These are phyloP conservation scores for Myotis planiceps DNA, from an alignment of 2,797 vertebrate genomes.

Conservation along the genomic window DNA sequence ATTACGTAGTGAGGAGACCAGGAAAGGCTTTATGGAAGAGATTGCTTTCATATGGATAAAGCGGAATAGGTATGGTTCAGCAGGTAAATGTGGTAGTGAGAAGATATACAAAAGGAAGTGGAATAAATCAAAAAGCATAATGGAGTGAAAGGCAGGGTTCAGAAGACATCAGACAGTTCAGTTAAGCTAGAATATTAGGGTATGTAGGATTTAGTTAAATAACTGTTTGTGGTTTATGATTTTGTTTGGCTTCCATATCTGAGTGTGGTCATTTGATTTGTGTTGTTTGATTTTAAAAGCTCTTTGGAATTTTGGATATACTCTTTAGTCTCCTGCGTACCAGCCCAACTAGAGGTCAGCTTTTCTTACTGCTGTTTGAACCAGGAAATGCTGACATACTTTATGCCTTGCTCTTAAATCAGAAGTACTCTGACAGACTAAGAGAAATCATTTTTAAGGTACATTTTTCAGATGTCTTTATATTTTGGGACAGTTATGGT, in stretches of 20 bases:
- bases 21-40: not conserved
- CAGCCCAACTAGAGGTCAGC: constrained; percentile 93
- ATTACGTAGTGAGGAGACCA: not conserved
- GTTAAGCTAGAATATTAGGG: constrained; percentile 12
- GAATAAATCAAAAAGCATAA: constrained; percentile 2
- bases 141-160: not conserved
- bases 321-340: constrained; percentile 93
- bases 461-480: constrained; percentile 60
- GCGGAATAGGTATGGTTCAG: not conserved
- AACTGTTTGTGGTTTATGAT: not conserved
- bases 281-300: constrained; percentile 86
- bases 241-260: constrained; percentile 39
- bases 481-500: constrained; percentile 17
- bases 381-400: constrained; percentile 95
- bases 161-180: not conserved
- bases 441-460: constrained; percentile 97
- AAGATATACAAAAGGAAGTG: not conserved
- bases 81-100: not conserved
- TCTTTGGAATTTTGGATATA: constrained; percentile 93
- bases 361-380: constrained; percentile 96
- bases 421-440: constrained; percentile 94
- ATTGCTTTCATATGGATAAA: not conserved
- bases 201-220: not conserved
- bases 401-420: constrained; percentile 94
- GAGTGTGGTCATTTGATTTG: constrained; percentile 51